A percentile compares a stretch with the other conserved stretches of the same genome.
Conservation (phyloP, 2,113 vertebrate species). For the Tragelaphus imberbis region DNA sequence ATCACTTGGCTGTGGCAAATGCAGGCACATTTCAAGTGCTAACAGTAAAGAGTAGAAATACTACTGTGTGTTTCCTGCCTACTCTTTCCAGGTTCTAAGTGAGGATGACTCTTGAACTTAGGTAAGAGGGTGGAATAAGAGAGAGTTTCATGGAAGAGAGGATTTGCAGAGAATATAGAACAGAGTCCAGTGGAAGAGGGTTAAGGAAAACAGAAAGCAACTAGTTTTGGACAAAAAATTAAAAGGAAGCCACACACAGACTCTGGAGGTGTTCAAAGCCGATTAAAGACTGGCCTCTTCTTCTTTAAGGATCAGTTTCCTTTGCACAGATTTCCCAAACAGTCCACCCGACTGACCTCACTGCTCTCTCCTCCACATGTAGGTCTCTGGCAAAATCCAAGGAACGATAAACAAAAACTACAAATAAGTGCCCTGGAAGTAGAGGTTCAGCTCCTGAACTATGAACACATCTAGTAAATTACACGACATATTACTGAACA, state of each 20-base stretch:
- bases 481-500: background rate
- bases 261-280: background rate
- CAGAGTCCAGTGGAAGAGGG: background rate
- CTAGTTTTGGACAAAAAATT: background rate
- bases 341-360: background rate
- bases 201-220: constrained; percentile 16
- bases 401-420: background rate
- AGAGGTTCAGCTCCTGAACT: background rate
- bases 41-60: background rate
- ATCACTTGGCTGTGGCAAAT: background rate
- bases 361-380: background rate
- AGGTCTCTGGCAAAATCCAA: constrained; percentile 19
- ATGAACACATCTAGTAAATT: background rate
- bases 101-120: background rate
- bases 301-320: background rate
- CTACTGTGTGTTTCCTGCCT: background rate
- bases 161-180: background rate
- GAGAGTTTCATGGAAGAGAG: background rate
- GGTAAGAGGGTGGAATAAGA: background rate
- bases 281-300: background rate
- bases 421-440: background rate
- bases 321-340: background rate
- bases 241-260: background rate
- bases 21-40: background rate
- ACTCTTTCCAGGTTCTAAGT: background rate